A percentile compares a stretch with the other conserved stretches of the same genome.
Conservation (phyloP, 2,797 vertebrate genomes). For the Sarcoramphus papa region DNA sequence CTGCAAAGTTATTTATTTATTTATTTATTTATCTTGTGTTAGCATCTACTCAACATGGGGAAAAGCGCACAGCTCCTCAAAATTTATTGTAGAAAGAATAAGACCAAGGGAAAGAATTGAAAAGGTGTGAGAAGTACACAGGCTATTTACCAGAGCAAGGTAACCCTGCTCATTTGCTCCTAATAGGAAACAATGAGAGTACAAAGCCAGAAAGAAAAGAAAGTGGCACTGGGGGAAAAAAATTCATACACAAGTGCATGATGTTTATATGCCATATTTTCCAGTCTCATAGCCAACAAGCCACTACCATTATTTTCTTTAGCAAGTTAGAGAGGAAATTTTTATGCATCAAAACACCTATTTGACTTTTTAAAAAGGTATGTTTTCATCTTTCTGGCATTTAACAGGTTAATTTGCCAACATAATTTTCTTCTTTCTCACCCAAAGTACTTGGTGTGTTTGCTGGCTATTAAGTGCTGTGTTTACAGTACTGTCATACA, state of each 20-base stretch:
- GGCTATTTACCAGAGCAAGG: not conserved
- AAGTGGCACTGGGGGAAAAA: not conserved
- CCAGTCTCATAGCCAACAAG: not conserved
- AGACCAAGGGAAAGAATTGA: not conserved
- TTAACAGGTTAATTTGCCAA: not conserved
- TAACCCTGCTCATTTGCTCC: not conserved
- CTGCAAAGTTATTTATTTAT: not conserved
- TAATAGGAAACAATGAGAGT: not conserved
- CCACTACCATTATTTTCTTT: not conserved
- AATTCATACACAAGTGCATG: not conserved
- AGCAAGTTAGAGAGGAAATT: not conserved
- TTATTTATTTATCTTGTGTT: not conserved
- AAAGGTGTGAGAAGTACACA: not conserved
- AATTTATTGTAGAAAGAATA: not conserved
- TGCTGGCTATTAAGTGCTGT: not conserved
- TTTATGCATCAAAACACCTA: not conserved
- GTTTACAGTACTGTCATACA: not conserved
- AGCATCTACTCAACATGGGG: not conserved
- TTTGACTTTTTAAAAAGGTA: not conserved
- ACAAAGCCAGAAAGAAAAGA: not conserved
- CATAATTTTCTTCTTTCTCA: not conserved
- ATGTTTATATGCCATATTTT: not conserved
- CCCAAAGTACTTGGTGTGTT: not conserved
- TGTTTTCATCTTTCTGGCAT: not conserved
- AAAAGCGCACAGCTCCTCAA: not conserved